Base-by-base conservation (phyloP, 2,888 invertebrate genomes). In the Drosophila basisetae region DNA sequence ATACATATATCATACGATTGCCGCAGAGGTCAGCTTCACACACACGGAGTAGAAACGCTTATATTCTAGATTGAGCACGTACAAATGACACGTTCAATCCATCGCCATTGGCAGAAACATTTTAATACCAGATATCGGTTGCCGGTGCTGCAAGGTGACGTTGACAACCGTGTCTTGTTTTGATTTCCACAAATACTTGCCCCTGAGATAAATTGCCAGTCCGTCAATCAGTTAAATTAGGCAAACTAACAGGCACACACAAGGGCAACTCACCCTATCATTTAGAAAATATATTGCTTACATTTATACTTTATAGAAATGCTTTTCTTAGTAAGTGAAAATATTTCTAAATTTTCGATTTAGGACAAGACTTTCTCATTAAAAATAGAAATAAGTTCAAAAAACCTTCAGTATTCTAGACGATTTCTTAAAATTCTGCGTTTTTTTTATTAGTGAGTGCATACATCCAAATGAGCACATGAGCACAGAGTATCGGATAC, bases 51-150 rank as follows among this genome's bases (percentile, higher is more conserved):
- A 16, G 54, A 43, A 41, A 47, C 13, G 28, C 31, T 16, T 43
- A 25, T 35, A 31, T 52, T 28, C 13, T 16, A 52, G 55, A 73
- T 66, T 78, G 58, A 60, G 52, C 67, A 78, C 78, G 64, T 68
- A 69, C 33, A 47, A 39, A 62, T 47, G 52, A 58, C 73, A 72
- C 71, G 53, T 72, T 72, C 39, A 72, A 58, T 64, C 43, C 47
- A 53, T 53, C 52, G 72, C 50, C 63, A 37, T 43, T 63, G 73
- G 61, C 68, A 39, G 53, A 33, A 25, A 74, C 50, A 49, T 39
- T 68, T 74, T 74, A 63, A 64, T 76, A 67, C 69, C 56, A 68
- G 70, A 67, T 70, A 76, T 73, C 76, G 68, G 60, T 64, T 65
- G 58, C 22, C 41, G 58, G 55, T 25, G 47, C 22, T 16, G 64